Evolutionary conservation across 2,888 invertebrate genomes (phyloP).

Genomic region (Pristionchus entomophagus): DNA sequence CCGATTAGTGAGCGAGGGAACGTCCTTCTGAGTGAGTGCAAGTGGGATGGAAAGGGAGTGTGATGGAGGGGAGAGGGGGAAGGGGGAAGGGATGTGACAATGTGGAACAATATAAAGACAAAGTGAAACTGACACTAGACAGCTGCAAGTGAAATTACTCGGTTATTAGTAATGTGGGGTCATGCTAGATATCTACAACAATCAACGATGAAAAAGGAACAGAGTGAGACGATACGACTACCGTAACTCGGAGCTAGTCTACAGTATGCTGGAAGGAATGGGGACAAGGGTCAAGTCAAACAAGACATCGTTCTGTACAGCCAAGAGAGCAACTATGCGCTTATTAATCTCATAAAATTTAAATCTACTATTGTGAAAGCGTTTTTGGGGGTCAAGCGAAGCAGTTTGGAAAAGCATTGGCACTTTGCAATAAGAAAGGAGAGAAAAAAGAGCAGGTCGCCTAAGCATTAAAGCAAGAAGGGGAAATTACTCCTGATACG

Average conservation of each 20-base stretch:
- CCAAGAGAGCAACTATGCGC: slow-evolving; percentile 15
- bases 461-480: slow-evolving; percentile 17
- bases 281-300: background rate
- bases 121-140: background rate
- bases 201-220: background rate
- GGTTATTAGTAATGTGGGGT: background rate
- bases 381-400: background rate
- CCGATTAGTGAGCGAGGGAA: slow-evolving; percentile 12
- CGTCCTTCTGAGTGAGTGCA: slow-evolving; percentile 15
- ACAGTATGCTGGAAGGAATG: background rate
- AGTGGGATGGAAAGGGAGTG: background rate
- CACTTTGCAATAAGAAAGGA: background rate
- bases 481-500: background rate
- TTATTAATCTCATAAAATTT: slow-evolving; percentile 34
- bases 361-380: slow-evolving; percentile 21
- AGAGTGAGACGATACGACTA: background rate
- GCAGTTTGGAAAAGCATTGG: background rate
- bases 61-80: background rate
- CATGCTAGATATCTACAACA: background rate
- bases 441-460: background rate
- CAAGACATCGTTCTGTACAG: slow-evolving; percentile 1
- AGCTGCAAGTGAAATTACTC: background rate
- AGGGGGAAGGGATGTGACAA: background rate
- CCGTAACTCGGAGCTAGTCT: slow-evolving; percentile 20
- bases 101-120: background rate